Evolutionary conservation across 2,888 invertebrate genomes (phyloP), one percentile per base, ranked within the genome.

Genomic region (Blera fallax): DNA sequence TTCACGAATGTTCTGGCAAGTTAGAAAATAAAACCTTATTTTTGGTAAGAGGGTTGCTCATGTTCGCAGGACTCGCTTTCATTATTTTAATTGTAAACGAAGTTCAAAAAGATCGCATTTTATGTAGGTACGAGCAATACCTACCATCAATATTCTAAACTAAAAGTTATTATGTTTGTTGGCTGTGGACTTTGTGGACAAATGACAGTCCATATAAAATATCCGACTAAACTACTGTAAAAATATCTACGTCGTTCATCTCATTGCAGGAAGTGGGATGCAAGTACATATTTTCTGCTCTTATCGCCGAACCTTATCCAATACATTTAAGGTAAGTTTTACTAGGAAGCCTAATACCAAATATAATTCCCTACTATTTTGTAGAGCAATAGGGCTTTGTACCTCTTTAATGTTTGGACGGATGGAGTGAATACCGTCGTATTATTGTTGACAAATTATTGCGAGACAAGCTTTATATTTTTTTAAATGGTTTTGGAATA

Each of bases 341-440:
- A 29, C 16, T 3, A 4, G 24, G 24, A 24, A 24, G 2, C 24
- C 24, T 3, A 3, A 24, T 3, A 24, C 24, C 2, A 3, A 24
- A 24, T 24, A 24, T 24, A 24, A 24, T 24, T 4, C 4, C 2
- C 32, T 14, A 45, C 1, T 14, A 40, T n/a, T 56, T 10, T 90
- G 89, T 69, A 91, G 93, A 87, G 93, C 92, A 18, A 93, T 93
- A 93, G 93, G 93, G 21, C 88, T 93, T 64, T 93, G 93, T 48
- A 92, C 93, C 64, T 93, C 93, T 0, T 87, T 93, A 5, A 93
- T 93, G 93, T 91, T 93, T 87, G 93, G 94, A 7, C 90, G 93
- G 3, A 70, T 89, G 93, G 93, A 11, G 91, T 93, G 1, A 93
- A 93, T 89, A 76, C 92, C 14, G 89, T 91, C 3, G 93, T 93